Evolutionary conservation across 1,140 invertebrate genomes (phyloP).

Genomic region (Tetramorium parvispinum): DNA sequence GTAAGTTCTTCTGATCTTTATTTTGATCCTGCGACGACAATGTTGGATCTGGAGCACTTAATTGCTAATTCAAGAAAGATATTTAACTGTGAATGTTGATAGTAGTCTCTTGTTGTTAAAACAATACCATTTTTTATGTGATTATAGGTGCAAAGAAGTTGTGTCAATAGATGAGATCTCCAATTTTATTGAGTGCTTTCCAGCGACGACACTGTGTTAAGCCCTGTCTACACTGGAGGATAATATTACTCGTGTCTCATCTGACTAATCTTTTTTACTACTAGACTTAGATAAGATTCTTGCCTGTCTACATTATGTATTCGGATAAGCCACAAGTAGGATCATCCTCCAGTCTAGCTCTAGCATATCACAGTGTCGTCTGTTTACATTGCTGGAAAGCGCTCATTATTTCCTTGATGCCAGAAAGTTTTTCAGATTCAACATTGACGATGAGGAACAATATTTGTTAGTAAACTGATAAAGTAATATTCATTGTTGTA

Average conservation of each 20-base stretch:
- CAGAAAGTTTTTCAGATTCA: neutral
- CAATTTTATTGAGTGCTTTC: no score
- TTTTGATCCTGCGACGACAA: neutral
- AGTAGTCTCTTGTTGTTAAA: neutral
- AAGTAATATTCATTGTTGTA: no score
- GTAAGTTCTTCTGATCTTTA: neutral
- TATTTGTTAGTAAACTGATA: neutral
- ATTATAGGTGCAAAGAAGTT: neutral
- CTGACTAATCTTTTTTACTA: no score
- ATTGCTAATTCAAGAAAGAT: neutral
- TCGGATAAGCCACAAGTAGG: no score
- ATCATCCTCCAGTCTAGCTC: no score
- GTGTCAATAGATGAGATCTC: neutral
- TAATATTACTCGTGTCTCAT: no score
- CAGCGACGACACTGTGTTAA: no score
- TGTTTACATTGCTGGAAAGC: no score
- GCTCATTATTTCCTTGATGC: neutral
- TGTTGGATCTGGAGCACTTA: neutral
- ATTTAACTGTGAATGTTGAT: neutral
- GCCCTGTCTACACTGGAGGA: no score
- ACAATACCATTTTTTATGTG: neutral
- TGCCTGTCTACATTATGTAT: no score
- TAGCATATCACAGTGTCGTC: no score
- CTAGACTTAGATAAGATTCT: no score
- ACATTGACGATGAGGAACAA: neutral